These are phyloP conservation scores for Gandaritis pyraliata DNA, from an alignment of 2,888 invertebrate genomes.

Conservation along the genomic window DNA sequence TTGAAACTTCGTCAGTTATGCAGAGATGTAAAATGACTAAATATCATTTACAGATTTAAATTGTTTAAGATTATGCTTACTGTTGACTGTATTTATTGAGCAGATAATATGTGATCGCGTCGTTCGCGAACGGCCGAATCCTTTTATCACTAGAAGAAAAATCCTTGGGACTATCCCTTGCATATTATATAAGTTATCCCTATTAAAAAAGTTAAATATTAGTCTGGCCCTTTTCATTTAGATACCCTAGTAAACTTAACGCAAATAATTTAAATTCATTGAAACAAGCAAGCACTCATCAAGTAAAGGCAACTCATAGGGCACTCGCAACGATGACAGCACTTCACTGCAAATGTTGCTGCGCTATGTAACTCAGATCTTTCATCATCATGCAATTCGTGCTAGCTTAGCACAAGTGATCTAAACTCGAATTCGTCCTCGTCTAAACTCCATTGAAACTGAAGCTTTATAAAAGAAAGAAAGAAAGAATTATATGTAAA, in stretches of 20 bases:
- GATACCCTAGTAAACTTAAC: constrained; percentile 1
- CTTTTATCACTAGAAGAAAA: constrained; percentile 80
- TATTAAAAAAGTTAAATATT: constrained; percentile 82
- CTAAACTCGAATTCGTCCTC: no score
- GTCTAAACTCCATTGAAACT: no score
- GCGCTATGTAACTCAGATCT: no score
- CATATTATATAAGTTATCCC: constrained; percentile 85
- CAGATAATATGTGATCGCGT: constrained; percentile 80
- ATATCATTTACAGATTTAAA: constrained; percentile 79
- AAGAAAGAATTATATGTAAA: no score
- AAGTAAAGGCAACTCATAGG: no score
- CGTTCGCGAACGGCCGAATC: constrained; percentile 78
- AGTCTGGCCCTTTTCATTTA: constrained; percentile 49
- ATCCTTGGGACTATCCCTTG: constrained; percentile 81
- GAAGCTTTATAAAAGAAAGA: no score
- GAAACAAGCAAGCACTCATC: no score
- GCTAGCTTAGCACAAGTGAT: no score
- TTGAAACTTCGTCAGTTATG: constrained; percentile 67
- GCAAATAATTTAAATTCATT: no score
- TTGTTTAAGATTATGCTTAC: constrained; percentile 84
- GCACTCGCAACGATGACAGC: no score
- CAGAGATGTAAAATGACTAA: constrained; percentile 77
- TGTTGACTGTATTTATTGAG: constrained; percentile 84
- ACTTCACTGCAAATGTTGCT: no score
- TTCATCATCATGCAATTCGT: no score